Base-by-base conservation (phyloP, 2,113 vertebrate genomes). In the Aldabrachelys gigantea region DNA sequence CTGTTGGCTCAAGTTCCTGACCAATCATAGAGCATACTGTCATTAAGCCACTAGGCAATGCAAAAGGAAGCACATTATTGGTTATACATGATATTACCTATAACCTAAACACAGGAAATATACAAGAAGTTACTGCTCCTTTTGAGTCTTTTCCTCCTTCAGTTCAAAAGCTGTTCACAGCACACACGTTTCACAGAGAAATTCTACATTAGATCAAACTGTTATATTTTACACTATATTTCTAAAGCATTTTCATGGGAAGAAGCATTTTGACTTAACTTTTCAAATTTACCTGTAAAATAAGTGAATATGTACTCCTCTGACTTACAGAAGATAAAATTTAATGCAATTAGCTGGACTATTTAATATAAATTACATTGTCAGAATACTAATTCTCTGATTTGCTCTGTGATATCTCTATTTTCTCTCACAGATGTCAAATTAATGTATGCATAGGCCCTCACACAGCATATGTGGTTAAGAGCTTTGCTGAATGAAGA, bases 1-100 rank as follows among this genome's bases (percentile, higher is more conserved):
- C 96, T 47, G 89, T 87, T 96, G 89, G 96, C 27, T 95, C 91
- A 96, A 93, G 83, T 95, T 92, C 92, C 92, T 96, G 95, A 96
- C 93, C 44, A 50, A 53, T 59, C 83, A 93, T 89, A 89, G 95
- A 92, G 93, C 82, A 88, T 76, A 85, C 54, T 87, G 89, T 65
- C 93, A 93, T 85, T 91, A 88, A 93, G 95, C 35, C 83, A 3
- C 14, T 62, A 95, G 41, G 88, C 87, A 95, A 82, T 19, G 44
- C 54, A 84, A 87, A 80, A 86, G 56, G 87, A 95, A 95, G 82
- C 24, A 76, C 1, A 25, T 84, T 89, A 88, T 12, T 94, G 78
- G 76, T 80, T 94, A 90, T 80, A 90, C 79, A 83, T 85, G 52
- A 44, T 44, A 89, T 81, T 92, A 89, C 78, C 53, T 41, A 2